phyloP scores from a whole-genome alignment of 2,797 vertebrate species.

The Geotrypetes seraphini region DNA sequence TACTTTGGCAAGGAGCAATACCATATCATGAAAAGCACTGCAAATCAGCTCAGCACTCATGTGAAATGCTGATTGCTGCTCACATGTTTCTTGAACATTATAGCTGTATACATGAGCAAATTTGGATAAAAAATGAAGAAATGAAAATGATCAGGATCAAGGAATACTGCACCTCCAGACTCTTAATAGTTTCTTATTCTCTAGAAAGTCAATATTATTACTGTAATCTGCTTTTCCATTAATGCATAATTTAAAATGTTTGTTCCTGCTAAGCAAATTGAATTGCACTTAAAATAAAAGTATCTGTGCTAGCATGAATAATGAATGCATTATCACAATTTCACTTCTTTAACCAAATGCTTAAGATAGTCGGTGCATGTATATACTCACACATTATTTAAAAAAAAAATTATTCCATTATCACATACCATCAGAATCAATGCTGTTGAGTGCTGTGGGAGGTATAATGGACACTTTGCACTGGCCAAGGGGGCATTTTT shows the following conservation, averaged over 20 bases:
- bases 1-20: no score
- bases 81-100: no score
- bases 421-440: constrained; percentile 91
- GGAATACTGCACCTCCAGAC: no score
- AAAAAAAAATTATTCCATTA: no score
- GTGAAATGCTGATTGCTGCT: no score
- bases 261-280: constrained; percentile 11
- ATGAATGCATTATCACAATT: constrained; percentile 10
- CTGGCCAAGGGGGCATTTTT: constrained; percentile 90
- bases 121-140: no score
- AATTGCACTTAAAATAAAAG: constrained; percentile 11
- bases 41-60: no score
- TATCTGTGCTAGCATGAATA: constrained; percentile 5
- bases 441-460: constrained; percentile 96
- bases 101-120: no score
- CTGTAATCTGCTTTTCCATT: constrained; percentile 11
- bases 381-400: constrained; percentile 2
- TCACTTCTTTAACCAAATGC: constrained; percentile 1
- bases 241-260: constrained; percentile 9
- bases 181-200: no score
- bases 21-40: no score
- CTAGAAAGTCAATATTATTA: background rate
- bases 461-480: constrained; percentile 98
- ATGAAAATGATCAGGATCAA: no score
- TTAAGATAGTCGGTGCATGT: constrained; percentile 1